Conservation (phyloP, 2,113 vertebrate species). For the Toxotes chatareus region DNA sequence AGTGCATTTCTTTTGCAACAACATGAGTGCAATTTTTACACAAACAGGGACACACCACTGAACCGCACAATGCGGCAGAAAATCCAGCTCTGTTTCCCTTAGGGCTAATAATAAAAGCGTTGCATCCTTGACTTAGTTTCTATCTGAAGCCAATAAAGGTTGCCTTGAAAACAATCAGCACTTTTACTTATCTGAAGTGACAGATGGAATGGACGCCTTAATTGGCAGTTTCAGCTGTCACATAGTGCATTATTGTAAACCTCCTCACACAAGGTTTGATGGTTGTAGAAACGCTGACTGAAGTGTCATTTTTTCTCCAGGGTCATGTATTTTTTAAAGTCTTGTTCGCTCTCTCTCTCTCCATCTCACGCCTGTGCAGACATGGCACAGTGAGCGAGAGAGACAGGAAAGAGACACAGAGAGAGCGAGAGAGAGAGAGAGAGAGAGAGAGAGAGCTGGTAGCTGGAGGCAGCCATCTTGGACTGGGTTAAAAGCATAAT, state of each 20-base stretch:
- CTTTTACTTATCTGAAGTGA: conserved; percentile 28
- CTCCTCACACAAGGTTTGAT: conserved; percentile 27
- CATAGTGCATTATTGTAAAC: conserved; percentile 30
- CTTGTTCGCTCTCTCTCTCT: conserved; percentile 1
- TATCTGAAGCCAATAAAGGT: not conserved
- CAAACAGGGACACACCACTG: not conserved
- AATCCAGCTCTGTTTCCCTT: not conserved
- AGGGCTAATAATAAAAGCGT: not conserved
- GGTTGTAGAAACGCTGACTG: conserved; percentile 53
- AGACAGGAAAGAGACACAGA: not conserved
- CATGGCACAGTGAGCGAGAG: conserved; percentile 13
- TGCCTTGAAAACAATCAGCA: conserved; percentile 21
- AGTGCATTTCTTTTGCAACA: not conserved
- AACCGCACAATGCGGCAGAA: not conserved
- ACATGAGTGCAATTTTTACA: not conserved
- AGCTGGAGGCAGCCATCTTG: conserved; percentile 75
- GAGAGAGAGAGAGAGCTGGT: conserved; percentile 18
- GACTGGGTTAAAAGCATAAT: conserved; percentile 72
- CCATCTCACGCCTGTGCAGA: conserved; percentile 26
- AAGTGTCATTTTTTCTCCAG: conserved; percentile 50
- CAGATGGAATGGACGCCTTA: conserved; percentile 42
- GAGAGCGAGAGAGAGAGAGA: no score
- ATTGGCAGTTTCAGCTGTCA: conserved; percentile 51
- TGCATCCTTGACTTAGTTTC: conserved; percentile 14
- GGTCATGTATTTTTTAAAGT: conserved; percentile 74